Evolutionary conservation across 2,113 vertebrate species (phyloP).

Genomic region (Chloropsis hardwickii): DNA sequence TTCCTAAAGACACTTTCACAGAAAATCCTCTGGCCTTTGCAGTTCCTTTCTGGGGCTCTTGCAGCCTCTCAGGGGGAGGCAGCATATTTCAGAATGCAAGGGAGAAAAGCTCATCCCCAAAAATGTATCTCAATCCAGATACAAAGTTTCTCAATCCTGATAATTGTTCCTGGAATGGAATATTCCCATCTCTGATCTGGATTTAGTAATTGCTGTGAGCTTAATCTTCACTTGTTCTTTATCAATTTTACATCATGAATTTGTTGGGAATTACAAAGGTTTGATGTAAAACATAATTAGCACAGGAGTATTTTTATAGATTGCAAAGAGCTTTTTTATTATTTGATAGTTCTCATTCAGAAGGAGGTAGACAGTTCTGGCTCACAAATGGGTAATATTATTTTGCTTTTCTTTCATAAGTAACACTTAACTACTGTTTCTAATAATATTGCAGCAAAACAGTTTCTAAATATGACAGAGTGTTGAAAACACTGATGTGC

Average conservation of each 20-base stretch:
- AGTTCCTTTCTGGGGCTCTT: background rate
- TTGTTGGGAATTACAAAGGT: background rate
- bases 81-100: fast-evolving
- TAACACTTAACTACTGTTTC: constrained; percentile 60
- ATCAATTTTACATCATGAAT: background rate
- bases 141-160: background rate
- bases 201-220: background rate
- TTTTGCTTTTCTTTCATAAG: constrained; percentile 59
- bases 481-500: constrained; percentile 51
- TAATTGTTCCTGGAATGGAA: background rate
- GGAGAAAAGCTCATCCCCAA: background rate
- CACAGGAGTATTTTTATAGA: background rate
- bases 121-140: background rate
- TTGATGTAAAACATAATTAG: background rate
- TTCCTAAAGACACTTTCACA: constrained; percentile 5
- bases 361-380: constrained; percentile 30
- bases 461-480: constrained; percentile 58
- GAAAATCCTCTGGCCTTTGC: background rate
- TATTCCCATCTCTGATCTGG: background rate
- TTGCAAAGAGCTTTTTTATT: constrained; percentile 12
- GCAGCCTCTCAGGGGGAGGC: background rate
- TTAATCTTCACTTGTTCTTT: background rate
- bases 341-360: constrained; percentile 14
- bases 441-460: constrained; percentile 62
- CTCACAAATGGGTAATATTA: constrained; percentile 44